Percentiles rank a stretch among this genome's conserved stretches.
These are phyloP conservation scores for Steinernema carpocapsae DNA, from an alignment of 2,888 invertebrate species.

Conservation along the genomic window DNA sequence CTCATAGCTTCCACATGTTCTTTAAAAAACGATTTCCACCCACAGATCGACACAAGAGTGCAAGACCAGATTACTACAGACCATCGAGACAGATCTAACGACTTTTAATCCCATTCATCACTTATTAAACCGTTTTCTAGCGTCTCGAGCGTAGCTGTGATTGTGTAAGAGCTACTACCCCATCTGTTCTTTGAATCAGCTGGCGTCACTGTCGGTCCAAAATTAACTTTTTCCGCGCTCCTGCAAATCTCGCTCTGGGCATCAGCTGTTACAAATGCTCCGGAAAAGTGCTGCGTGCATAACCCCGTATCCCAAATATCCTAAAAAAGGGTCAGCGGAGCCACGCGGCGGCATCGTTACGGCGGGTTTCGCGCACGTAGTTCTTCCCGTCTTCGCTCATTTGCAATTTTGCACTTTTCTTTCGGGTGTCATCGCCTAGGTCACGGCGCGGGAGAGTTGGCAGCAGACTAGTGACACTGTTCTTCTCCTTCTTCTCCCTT, in stretches of 20 bases:
- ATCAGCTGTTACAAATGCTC: slow-evolving; percentile 10
- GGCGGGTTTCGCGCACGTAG: not conserved
- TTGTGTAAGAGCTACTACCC: too few relatives aligned
- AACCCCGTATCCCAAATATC: too few relatives aligned
- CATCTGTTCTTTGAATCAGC: slow-evolving; percentile 11
- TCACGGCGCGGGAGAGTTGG: not conserved
- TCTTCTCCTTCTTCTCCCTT: not conserved
- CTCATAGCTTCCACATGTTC: too few relatives aligned
- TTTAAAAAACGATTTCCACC: too few relatives aligned
- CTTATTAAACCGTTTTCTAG: not conserved
- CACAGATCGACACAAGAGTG: too few relatives aligned
- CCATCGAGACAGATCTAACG: too few relatives aligned
- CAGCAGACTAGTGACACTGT: slow-evolving; percentile 31
- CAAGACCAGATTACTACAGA: too few relatives aligned
- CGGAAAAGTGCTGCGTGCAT: too few relatives aligned
- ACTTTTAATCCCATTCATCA: slow-evolving; percentile 1
- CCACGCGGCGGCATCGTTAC: not conserved
- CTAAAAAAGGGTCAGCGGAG: not conserved
- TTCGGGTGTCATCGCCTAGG: slow-evolving; percentile 15
- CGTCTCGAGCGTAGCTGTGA: not conserved
- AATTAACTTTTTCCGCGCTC: slow-evolving; percentile 12
- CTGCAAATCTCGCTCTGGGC: not conserved
- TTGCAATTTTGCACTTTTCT: slow-evolving; percentile 25
- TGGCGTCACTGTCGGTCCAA: slow-evolving; percentile 17
- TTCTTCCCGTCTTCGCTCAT: not conserved